These are phyloP conservation scores for Sebastes schlegelii DNA, from an alignment of 2,113 vertebrate species.

Conservation along the genomic window DNA sequence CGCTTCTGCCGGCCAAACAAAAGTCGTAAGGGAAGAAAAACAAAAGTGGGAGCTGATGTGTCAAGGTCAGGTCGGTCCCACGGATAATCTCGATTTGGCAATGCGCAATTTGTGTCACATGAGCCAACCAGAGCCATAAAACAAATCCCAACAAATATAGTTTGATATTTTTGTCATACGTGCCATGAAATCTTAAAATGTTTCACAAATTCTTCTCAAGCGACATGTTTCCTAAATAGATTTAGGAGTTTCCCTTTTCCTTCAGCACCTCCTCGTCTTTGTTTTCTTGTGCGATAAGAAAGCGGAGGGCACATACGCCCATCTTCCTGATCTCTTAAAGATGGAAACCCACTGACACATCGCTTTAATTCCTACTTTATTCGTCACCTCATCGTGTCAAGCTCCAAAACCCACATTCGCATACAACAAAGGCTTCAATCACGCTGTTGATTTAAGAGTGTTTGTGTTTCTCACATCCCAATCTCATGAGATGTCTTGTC, in stretches of 20 bases:
- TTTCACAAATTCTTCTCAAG: not conserved
- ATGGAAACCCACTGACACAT: not conserved
- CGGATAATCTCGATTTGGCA: not conserved
- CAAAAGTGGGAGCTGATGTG: slow-evolving; percentile 5
- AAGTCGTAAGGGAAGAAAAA: slow-evolving; percentile 49
- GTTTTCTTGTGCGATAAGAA: slow-evolving; percentile 14
- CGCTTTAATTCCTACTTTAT: not conserved
- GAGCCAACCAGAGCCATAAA: not conserved
- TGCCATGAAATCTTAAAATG: not conserved
- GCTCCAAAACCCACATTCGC: slow-evolving; percentile 2
- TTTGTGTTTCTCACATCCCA: not conserved
- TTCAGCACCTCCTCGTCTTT: not conserved
- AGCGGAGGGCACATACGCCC: not conserved
- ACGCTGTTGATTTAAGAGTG: slow-evolving; percentile 13
- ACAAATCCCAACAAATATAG: not conserved
- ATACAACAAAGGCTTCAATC: slow-evolving; percentile 12
- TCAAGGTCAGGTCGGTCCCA: slow-evolving; percentile 30
- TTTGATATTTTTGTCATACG: not conserved
- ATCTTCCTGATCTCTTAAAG: not conserved
- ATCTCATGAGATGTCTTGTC: not conserved
- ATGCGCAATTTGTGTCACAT: not conserved
- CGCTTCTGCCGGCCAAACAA: slow-evolving; percentile 23
- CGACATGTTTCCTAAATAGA: not conserved
- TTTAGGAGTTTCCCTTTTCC: slow-evolving; percentile 13
- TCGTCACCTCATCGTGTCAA: not conserved